Conservation (phyloP, 2,888 invertebrate genomes). For the Archips crataeganus region DNA sequence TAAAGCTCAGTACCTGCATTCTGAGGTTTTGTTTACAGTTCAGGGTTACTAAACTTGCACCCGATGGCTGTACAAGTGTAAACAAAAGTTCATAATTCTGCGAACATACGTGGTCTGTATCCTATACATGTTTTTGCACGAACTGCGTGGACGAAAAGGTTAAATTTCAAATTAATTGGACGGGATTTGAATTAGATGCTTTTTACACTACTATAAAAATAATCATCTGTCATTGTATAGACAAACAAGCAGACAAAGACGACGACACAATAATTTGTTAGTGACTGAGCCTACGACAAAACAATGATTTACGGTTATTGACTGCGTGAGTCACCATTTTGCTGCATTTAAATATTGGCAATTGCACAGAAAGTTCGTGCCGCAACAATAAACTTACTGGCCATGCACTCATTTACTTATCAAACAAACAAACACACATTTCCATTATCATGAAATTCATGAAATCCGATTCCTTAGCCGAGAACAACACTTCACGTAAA, state of each 20-base stretch:
- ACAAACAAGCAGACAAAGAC: no score
- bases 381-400: background rate
- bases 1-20: background rate
- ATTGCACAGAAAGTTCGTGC: constrained; percentile 11
- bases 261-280: background rate
- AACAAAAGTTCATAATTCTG: background rate
- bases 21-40: background rate
- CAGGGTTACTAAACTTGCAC: constrained; percentile 7
- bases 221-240: no score
- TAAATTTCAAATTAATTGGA: no score
- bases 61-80: background rate
- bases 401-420: background rate
- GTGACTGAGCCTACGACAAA: background rate
- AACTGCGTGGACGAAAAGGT: no score
- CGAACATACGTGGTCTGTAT: background rate
- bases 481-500: no score
- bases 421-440: no score
- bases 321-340: constrained; percentile 28
- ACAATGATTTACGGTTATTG: constrained; percentile 11
- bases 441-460: no score
- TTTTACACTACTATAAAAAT: no score
- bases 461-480: no score
- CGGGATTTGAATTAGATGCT: no score
- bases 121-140: background rate
- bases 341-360: background rate